These are phyloP conservation scores for Hippoglossus hippoglossus DNA, from an alignment of 2,797 vertebrate species.

Conservation along the genomic window DNA sequence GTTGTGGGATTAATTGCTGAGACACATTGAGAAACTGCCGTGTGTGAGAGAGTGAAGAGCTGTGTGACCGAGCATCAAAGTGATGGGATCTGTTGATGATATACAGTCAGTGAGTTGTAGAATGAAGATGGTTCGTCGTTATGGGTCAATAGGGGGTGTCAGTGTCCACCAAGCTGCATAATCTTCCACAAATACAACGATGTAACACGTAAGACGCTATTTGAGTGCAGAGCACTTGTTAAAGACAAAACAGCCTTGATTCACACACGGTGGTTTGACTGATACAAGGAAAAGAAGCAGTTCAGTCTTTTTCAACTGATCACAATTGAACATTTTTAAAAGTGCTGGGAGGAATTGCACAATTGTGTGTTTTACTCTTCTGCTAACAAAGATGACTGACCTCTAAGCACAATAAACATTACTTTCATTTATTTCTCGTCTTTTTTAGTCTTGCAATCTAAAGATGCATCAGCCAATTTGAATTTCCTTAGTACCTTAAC, in stretches of 20 bases:
- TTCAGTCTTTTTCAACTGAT: neutral
- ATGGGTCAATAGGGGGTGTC: constrained; percentile 21
- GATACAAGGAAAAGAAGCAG: neutral
- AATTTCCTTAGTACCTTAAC: neutral
- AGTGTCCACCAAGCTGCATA: neutral
- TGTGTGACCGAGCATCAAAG: neutral
- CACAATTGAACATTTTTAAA: neutral
- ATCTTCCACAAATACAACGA: no score
- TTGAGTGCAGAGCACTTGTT: neutral
- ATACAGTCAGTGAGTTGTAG: neutral
- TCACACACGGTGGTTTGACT: neutral
- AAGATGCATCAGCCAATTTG: neutral
- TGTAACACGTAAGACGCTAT: neutral
- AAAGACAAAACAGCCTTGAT: neutral
- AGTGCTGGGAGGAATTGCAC: no score
- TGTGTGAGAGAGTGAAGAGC: constrained; percentile 25
- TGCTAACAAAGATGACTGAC: neutral
- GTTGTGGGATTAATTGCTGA: constrained; percentile 49
- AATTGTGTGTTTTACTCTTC: neutral
- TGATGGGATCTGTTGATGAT: constrained; percentile 5
- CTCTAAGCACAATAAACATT: neutral
- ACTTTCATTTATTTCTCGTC: neutral
- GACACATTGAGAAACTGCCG: constrained; percentile 29
- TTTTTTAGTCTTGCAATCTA: neutral
- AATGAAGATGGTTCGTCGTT: constrained; percentile 4